Evolutionary conservation across 2,888 invertebrate species (phyloP), one percentile per base, ranked within the genome.

Genomic region (Taphrorychus bicolor): DNA sequence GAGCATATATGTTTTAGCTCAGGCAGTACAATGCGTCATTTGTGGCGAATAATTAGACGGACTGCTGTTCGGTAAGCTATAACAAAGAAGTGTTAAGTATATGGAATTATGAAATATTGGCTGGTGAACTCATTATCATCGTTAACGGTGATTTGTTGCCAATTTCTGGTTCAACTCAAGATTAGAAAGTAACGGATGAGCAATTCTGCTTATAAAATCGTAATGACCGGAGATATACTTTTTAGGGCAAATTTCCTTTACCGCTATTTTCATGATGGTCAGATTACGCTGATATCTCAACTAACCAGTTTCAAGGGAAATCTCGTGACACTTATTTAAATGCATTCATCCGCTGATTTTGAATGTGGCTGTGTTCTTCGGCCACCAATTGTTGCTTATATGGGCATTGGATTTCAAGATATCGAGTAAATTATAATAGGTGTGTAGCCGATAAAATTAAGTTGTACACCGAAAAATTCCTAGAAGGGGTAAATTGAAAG

Each of bases 111-210:
- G n/a, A n/a, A n/a, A n/a, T n/a, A n/a, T n/a, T n/a, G n/a, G n/a
- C n/a, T n/a, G n/a, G n/a, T n/a, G n/a, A n/a, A n/a, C n/a, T n/a
- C n/a, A n/a, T n/a, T n/a, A n/a, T n/a, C n/a, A n/a, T n/a, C 51
- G 9, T 51, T 51, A 53, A 21, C 53, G 53, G 53, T 24, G 53
- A 16, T 56, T 24, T 56, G n/a, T 5, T 3, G 32, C 32, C 32
- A 3, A 32, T 32, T 32, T 32, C 32, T 32, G 32, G 32, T 11
- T 11, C 16, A 17, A 18, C 40, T 16, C 9, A 24, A 40, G 56
- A 56, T 21, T 40, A 56, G 56, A 56, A 56, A 56, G 56, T 56
- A 56, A 14, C 56, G 56, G 56, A 56, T 56, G 40, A 32, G 40
- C 45, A 18, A 32, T 32, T 32, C 32, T 45, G 45, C 16, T 9